phyloP scores from a whole-genome alignment of 2,797 vertebrate species.

The Arnoldichthys spilopterus region DNA sequence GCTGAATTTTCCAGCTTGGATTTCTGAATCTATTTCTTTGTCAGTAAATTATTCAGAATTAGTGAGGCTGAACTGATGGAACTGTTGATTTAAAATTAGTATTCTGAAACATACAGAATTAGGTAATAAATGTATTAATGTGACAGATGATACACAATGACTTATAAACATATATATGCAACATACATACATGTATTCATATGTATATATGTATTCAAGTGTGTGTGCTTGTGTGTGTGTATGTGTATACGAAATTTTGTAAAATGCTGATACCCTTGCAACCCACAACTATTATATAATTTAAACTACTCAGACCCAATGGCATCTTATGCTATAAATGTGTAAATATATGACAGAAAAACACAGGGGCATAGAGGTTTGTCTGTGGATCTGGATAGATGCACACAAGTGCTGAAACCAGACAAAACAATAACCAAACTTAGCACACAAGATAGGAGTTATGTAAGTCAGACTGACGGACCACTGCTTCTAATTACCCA shows the following conservation, averaged over 20 bases:
- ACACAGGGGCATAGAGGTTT: neutral
- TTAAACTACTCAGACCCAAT: neutral
- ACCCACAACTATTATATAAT: neutral
- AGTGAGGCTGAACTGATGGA: no score
- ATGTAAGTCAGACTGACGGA: conserved; percentile 9
- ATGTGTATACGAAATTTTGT: neutral
- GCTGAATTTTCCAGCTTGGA: no score
- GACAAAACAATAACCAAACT: conserved; percentile 36
- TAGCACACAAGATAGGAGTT: conserved; percentile 25
- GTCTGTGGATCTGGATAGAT: neutral
- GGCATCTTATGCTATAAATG: conserved; percentile 1
- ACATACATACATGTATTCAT: no score
- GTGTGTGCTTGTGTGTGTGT: no score
- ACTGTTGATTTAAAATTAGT: no score
- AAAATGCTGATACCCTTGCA: neutral
- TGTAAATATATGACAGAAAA: conserved; percentile 7
- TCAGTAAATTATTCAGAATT: no score
- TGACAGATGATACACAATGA: no score
- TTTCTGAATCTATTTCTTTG: no score
- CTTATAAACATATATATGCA: no score
- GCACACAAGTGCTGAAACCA: neutral
- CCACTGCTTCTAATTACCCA: conserved; percentile 40
- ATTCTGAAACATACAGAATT: no score
- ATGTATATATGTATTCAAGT: no score
- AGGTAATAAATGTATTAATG: no score